Evolutionary conservation across 2,113 vertebrate species (phyloP).

Genomic region (Morphnarchus princeps): DNA sequence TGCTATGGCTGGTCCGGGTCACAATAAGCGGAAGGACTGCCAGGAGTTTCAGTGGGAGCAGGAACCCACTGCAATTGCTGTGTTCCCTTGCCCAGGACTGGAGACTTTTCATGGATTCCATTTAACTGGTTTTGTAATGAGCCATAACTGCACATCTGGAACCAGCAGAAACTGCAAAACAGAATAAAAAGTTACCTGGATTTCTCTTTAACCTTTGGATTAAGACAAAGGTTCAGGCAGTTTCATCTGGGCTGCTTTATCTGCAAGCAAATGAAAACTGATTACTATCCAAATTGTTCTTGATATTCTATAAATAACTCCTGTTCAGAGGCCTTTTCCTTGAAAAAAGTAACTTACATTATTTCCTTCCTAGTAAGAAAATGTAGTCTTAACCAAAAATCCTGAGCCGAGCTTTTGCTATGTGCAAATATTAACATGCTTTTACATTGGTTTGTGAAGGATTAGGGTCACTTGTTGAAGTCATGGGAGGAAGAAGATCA

Average conservation of each 20-base stretch:
- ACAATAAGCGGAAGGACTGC: fast-evolving
- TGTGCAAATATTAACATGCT: neutral
- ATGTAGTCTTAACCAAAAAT: neutral
- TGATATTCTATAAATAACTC: neutral
- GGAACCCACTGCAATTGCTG: fast-evolving
- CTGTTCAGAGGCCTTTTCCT: neutral
- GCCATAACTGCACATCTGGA: neutral
- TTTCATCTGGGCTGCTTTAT: neutral
- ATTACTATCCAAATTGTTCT: neutral
- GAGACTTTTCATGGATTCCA: neutral
- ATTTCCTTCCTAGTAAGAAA: neutral
- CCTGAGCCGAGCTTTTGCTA: neutral
- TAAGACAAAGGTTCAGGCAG: neutral
- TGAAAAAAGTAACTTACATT: neutral
- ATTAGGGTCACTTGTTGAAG: neutral
- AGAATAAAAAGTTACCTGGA: neutral
- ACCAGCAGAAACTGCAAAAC: neutral
- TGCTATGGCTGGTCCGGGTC: neutral
- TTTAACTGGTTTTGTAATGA: neutral
- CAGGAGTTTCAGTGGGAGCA: neutral
- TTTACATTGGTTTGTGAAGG: neutral
- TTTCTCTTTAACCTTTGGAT: neutral
- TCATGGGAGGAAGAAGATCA: neutral
- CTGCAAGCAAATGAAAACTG: neutral
- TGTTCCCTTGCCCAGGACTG: neutral